These are phyloP conservation scores for Pristiophorus japonicus DNA, from an alignment of 2,113 vertebrate genomes.

Conservation along the genomic window DNA sequence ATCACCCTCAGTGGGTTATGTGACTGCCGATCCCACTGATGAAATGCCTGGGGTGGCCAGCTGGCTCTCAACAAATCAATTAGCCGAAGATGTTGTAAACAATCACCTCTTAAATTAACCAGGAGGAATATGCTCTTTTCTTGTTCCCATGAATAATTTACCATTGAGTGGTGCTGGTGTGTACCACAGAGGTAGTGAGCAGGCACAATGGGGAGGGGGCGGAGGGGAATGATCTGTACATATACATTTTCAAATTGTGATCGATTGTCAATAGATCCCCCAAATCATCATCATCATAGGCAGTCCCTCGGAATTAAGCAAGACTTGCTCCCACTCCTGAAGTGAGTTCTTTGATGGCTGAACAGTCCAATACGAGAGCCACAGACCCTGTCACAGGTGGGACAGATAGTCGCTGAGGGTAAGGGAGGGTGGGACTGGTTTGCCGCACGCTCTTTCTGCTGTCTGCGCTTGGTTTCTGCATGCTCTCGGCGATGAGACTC, in stretches of 20 bases:
- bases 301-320: too few species aligned
- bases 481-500: too few species aligned
- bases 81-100: background rate
- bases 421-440: too few species aligned
- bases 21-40: background rate
- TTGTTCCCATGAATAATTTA: slow-evolving; percentile 11
- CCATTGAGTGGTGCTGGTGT: too few species aligned
- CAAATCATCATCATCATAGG: too few species aligned
- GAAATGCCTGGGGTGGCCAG: background rate
- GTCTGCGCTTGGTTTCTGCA: too few species aligned
- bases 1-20: background rate
- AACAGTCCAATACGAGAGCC: too few species aligned
- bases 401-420: too few species aligned
- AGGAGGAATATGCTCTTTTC: background rate
- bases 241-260: background rate
- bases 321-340: too few species aligned
- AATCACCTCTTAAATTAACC: background rate
- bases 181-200: background rate
- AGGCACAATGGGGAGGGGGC: background rate
- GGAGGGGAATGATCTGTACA: background rate
- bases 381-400: too few species aligned
- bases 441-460: too few species aligned
- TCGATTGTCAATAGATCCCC: background rate
- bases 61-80: slow-evolving; percentile 17
- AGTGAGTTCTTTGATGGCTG: too few species aligned